Percentiles rank a stretch among this genome's conserved stretches.
Evolutionary conservation across 2,797 vertebrate species (phyloP).

Genomic region (Acropternis orthonyx): DNA sequence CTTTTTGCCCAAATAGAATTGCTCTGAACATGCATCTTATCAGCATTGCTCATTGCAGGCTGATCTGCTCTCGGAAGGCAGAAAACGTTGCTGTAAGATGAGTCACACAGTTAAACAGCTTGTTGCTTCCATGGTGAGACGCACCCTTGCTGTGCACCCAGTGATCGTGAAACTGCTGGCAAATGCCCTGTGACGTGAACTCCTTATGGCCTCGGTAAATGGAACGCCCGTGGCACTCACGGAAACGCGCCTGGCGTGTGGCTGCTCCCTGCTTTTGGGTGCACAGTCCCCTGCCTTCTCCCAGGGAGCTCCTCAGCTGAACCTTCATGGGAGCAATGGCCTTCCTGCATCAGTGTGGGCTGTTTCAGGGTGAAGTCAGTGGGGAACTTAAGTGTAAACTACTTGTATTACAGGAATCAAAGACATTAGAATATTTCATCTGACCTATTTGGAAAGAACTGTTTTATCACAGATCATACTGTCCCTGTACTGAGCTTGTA

Average conservation of each 20-base stretch:
- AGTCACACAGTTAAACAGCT: conserved; percentile 64
- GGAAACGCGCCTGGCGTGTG: not conserved
- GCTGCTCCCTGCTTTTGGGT: not conserved
- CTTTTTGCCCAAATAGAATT: conserved; percentile 47
- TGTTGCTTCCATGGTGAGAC: conserved; percentile 61
- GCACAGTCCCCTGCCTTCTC: not conserved
- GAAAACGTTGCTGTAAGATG: conserved; percentile 64
- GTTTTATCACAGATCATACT: not conserved
- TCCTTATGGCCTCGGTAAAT: not conserved
- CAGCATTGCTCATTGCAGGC: conserved; percentile 48
- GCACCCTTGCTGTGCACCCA: conserved; percentile 18
- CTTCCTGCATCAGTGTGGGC: not conserved
- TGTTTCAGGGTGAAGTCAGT: not conserved
- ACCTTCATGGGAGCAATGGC: not conserved
- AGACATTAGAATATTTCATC: not conserved
- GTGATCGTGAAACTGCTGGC: not conserved
- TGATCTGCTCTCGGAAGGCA: conserved; percentile 62
- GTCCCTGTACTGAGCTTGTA: not conserved
- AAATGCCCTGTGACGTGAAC: conserved; percentile 35
- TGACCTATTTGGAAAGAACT: not conserved
- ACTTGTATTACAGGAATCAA: not conserved
- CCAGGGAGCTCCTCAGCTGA: not conserved
- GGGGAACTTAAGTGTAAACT: not conserved
- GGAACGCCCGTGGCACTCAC: not conserved
- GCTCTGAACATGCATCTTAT: conserved; percentile 67